Evolutionary conservation across 2,888 invertebrate genomes (phyloP), one percentile per base, ranked within the genome.

Genomic region (Hipparchia semele): DNA sequence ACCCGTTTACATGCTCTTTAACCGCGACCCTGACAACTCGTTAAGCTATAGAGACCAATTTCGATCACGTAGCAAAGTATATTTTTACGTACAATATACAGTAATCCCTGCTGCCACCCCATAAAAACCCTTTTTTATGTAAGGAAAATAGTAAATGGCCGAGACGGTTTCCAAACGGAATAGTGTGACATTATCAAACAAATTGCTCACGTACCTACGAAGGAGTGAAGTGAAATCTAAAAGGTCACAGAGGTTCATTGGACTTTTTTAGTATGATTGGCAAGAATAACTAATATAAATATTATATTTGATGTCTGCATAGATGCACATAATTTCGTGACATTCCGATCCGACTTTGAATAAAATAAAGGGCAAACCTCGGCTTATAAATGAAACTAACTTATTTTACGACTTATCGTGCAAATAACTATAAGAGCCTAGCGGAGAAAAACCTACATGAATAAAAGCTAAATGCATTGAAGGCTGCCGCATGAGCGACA

Each of bases 21-120:
- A 75, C 77, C 71, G 75, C 59, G 79, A 77, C 80, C 80, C 75
- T 80, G 81, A 78, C 81, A 81, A 78, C 81, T 82, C 79, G 80
- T 80, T 80, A 76, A 78, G 73, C 79, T 79, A 75, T 45, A 82
- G 82, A 82, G 85, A 89, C 87, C 87, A 87, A 86, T 86, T 84
- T 82, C 80, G 77, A 75, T 79, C 71, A 75, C 77, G 81, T 81
- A 82, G 81, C 84, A 83, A 83, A 82, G 79, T 79, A 61, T 60
- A 64, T 69, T 82, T 80, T 73, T 79, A 82, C 80, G 81, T 68
- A 64, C 33, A 9, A 3, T 46, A 65, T 51, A 51, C 5, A 39
- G 39, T 82, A 80, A 81, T 79, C 81, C 81, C 80, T 81, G 80
- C 80, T 79, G 81, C 79, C 80, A 79, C 74, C 73, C 84, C 84